Base-by-base conservation (phyloP, 2,888 invertebrate genomes). In the Orgyia antiqua region DNA sequence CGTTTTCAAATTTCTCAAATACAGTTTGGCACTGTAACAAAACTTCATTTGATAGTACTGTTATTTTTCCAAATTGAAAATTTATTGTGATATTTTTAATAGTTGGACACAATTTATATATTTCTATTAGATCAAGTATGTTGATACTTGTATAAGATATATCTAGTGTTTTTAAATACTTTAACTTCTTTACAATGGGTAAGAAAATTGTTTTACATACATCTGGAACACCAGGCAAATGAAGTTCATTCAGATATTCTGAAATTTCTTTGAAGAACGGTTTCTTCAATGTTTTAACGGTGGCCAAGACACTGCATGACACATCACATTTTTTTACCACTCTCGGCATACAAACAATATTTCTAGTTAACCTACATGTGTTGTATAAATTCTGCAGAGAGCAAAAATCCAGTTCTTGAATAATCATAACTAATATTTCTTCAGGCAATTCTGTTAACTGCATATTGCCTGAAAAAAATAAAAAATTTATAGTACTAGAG, bases 381-480 rank as follows among this genome's bases (percentile, higher is more conserved):
- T 67, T 45, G 35, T 68, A 71, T 32, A 82, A 41, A 43, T 50
- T 68, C 15, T 42, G 36, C 23, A 61, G 24, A n/a, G 75, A 60
- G 32, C 42, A 49, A 4, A 62, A 33, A 48, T 79, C 75, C 42
- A 82, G 46, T 27, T 60, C 32, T 40, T 56, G 65, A 6, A 73
- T 40, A 10, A 83, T 75, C 10, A 75, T 62, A 11, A 78, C 57
- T n/a, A 80, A 43, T 13, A 83, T 51, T 56, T 83, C 83, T 46
- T 69, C 68, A 4, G 80, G 80, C n/a, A 79, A 55, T 12, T 61
- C 48, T 13, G 33, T 36, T 7, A 68, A 33, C 18, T 24, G 35
- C 54, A 62, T 59, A 30, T 34, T 40, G 28, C 30, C 58, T 54
- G 32, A 20, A 20, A 20, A 20, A 20, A 20, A 20, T 20, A 4